phyloP scores from a whole-genome alignment of 2,888 invertebrate species.

The Tyria jacobaeae region DNA sequence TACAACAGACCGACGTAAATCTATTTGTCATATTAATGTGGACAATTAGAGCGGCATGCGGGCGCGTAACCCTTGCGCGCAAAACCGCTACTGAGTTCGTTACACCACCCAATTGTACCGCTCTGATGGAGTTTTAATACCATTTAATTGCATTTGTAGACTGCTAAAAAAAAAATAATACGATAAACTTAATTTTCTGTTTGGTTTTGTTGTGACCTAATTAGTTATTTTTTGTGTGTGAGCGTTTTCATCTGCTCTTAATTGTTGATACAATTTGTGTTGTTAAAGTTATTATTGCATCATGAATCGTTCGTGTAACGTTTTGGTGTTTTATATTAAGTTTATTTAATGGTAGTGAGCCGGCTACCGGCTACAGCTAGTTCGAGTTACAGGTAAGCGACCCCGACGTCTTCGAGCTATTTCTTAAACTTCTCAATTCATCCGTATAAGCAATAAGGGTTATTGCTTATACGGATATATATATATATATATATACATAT shows the following conservation, averaged over 20 bases:
- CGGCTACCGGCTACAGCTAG: no score
- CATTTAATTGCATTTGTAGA: slow-evolving; percentile 71
- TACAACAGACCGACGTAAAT: slow-evolving; percentile 72
- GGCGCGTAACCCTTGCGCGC: slow-evolving; percentile 74
- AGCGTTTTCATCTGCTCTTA: background rate
- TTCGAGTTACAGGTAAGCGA: no score
- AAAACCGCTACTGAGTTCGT: slow-evolving; percentile 60
- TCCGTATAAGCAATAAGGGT: no score
- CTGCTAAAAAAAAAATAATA: slow-evolving; percentile 45
- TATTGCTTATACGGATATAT: no score
- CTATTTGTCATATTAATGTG: slow-evolving; percentile 84
- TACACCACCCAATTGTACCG: slow-evolving; percentile 57
- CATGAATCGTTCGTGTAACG: background rate
- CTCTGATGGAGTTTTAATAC: slow-evolving; percentile 67
- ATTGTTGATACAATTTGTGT: slow-evolving; percentile 7
- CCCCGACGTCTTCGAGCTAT: no score
- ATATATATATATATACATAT: no score
- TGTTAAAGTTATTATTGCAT: background rate
- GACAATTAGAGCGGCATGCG: slow-evolving; percentile 80
- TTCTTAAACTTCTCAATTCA: no score
- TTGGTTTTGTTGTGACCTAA: slow-evolving; percentile 23
- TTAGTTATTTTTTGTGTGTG: slow-evolving; percentile 9
- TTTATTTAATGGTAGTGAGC: no score
- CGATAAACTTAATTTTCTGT: slow-evolving; percentile 44
- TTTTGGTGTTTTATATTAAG: background rate